phyloP scores from a whole-genome alignment of 2,113 vertebrate genomes.

The Agapornis roseicollis region DNA sequence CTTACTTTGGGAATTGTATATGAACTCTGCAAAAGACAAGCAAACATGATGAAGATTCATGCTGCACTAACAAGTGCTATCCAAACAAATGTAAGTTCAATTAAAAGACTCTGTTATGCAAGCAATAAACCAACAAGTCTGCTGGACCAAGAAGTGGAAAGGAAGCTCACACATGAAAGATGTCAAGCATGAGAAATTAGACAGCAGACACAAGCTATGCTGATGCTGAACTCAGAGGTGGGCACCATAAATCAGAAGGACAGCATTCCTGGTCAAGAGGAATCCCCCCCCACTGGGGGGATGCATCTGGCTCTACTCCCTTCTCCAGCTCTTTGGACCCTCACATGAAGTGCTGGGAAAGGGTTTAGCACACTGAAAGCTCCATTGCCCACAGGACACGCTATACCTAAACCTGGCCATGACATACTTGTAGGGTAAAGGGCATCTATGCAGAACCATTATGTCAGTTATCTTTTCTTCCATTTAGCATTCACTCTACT shows the following conservation, averaged over 20 bases:
- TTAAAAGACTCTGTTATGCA: constrained; percentile 24
- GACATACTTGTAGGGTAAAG: not conserved
- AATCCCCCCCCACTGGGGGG: not conserved
- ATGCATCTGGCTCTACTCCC: not conserved
- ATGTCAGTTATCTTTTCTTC: not conserved
- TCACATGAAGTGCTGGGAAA: not conserved
- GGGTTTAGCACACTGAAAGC: not conserved
- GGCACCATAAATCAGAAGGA: not conserved
- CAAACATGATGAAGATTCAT: constrained; percentile 24
- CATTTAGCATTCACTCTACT: not conserved
- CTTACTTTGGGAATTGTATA: not conserved
- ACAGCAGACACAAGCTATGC: not conserved
- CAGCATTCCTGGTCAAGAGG: rapidly evolving
- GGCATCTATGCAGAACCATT: not conserved
- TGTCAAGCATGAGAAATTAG: constrained; percentile 43
- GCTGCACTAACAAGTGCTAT: not conserved
- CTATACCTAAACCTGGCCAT: not conserved
- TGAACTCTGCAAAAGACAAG: not conserved
- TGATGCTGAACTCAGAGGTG: not conserved
- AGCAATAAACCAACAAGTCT: constrained; percentile 17
- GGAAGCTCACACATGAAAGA: constrained; percentile 14
- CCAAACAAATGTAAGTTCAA: constrained; percentile 54
- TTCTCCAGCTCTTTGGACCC: not conserved
- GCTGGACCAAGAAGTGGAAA: constrained; percentile 1
- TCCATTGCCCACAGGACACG: rapidly evolving